Percentiles rank a stretch among this genome's conserved stretches.
Evolutionary conservation across 2,888 invertebrate genomes (phyloP).

Genomic region (Imbricaverruca yamaguchii): DNA sequence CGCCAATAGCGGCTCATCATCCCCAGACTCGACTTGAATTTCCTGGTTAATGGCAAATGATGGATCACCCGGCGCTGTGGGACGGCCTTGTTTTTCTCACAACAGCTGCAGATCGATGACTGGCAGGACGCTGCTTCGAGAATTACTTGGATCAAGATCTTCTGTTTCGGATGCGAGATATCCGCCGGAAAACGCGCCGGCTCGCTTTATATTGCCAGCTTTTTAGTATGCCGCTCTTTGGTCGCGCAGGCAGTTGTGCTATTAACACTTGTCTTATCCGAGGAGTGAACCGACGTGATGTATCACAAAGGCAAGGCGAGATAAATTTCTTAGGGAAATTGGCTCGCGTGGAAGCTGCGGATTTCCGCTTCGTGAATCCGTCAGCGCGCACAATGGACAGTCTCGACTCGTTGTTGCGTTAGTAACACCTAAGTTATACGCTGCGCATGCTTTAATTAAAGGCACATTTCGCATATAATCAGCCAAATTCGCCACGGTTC

Average conservation of each 20-base stretch:
- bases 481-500: background rate
- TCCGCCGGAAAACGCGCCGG: background rate
- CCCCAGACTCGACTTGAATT: background rate
- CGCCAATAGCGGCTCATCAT: constrained; percentile 6
- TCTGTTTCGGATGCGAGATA: background rate
- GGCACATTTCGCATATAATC: constrained; percentile 1
- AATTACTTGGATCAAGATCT: background rate
- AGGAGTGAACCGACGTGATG: background rate
- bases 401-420: background rate
- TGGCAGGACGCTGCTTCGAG: background rate
- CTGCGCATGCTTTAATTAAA: background rate
- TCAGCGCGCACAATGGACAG: background rate
- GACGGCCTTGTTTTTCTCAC: background rate
- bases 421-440: background rate
- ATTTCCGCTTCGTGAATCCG: background rate
- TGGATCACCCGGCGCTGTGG: background rate
- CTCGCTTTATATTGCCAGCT: background rate
- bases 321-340: background rate
- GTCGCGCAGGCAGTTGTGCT: background rate
- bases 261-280: background rate
- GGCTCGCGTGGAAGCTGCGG: background rate
- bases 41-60: background rate
- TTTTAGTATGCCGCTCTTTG: background rate
- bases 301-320: background rate
- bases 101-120: background rate